Evolutionary conservation across 2,888 invertebrate species (phyloP).

Genomic region (Synanthedon myopaeformis): DNA sequence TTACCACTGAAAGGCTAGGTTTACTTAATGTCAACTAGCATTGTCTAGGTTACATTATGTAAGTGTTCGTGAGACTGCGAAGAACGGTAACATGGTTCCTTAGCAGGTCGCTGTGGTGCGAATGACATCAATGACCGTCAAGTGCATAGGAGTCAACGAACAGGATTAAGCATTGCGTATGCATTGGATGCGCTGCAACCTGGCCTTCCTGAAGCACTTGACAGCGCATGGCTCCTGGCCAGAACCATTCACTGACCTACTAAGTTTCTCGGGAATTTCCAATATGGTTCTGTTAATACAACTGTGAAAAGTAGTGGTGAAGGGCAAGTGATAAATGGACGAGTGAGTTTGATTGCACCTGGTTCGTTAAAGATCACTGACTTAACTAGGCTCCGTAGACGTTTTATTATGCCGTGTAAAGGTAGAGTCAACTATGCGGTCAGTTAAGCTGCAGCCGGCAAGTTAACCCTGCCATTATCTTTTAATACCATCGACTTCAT

Average conservation of each 20-base stretch:
- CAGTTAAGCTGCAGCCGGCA: conserved; percentile 40
- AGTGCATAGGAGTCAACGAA: conserved; percentile 62
- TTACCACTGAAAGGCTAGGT: conserved; percentile 35
- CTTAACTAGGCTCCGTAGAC: conserved; percentile 12
- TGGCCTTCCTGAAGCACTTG: conserved; percentile 49
- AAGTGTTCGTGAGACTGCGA: conserved; percentile 52
- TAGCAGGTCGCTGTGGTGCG: conserved; percentile 61
- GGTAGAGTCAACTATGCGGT: conserved; percentile 23
- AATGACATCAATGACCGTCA: conserved; percentile 63
- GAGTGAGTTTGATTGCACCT: conserved; percentile 1
- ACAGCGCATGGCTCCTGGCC: conserved; percentile 39
- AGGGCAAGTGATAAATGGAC: background rate
- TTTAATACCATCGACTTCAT: conserved; percentile 66
- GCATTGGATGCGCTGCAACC: conserved; percentile 48
- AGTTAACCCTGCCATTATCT: conserved; percentile 60
- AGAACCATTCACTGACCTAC: conserved; percentile 58
- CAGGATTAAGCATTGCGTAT: conserved; percentile 61
- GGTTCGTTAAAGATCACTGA: conserved; percentile 8
- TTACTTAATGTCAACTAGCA: conserved; percentile 31
- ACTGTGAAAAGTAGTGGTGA: background rate
- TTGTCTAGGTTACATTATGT: conserved; percentile 58
- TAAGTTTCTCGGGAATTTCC: conserved; percentile 33
- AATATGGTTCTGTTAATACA: conserved; percentile 2
- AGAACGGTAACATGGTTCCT: conserved; percentile 62
- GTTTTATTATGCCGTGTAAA: conserved; percentile 18